A percentile compares a stretch with the other conserved stretches of the same genome.
Evolutionary conservation across 2,888 invertebrate genomes (phyloP).

Genomic region (Meteorus colon): DNA sequence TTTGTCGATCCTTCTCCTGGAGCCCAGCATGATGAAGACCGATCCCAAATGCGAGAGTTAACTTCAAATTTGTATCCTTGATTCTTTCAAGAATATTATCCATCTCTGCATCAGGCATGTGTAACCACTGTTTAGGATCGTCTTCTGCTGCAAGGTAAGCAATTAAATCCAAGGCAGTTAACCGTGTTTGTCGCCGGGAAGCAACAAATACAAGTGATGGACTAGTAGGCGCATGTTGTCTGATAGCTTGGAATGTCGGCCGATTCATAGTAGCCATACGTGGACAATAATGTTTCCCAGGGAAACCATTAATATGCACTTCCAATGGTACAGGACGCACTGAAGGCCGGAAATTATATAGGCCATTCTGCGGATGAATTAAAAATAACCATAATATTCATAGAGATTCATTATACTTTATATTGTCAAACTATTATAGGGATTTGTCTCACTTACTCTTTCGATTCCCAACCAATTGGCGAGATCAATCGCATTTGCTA

Average conservation of each 20-base stretch:
- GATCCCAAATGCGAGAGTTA: slow-evolving; percentile 96
- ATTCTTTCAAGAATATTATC: slow-evolving; percentile 81
- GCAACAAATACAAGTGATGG: slow-evolving; percentile 97
- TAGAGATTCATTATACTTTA: background rate
- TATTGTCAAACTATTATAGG: background rate
- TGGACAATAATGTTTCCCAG: slow-evolving; percentile 98
- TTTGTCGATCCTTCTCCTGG: slow-evolving; percentile 91
- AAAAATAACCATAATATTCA: background rate
- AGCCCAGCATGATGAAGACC: slow-evolving; percentile 99
- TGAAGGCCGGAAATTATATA: slow-evolving; percentile 98
- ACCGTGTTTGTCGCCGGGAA: slow-evolving; percentile 94
- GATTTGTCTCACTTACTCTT: slow-evolving; percentile 37
- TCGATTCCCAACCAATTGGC: slow-evolving; percentile 97
- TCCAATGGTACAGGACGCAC: slow-evolving; percentile 98
- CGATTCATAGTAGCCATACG: slow-evolving; percentile 99
- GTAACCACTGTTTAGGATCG: slow-evolving; percentile 96
- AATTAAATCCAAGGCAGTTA: slow-evolving; percentile 96
- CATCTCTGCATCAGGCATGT: slow-evolving; percentile 90
- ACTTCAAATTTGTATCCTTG: slow-evolving; percentile 91
- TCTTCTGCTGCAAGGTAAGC: slow-evolving; percentile 92
- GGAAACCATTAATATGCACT: slow-evolving; percentile 95
- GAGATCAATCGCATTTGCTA: slow-evolving; percentile 97
- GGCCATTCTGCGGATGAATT: slow-evolving; percentile 77
- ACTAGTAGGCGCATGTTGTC: slow-evolving; percentile 92
- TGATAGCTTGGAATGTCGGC: slow-evolving; percentile 96